phyloP scores from a whole-genome alignment of 2,888 invertebrate species.

The Prionchulus punctatus region DNA sequence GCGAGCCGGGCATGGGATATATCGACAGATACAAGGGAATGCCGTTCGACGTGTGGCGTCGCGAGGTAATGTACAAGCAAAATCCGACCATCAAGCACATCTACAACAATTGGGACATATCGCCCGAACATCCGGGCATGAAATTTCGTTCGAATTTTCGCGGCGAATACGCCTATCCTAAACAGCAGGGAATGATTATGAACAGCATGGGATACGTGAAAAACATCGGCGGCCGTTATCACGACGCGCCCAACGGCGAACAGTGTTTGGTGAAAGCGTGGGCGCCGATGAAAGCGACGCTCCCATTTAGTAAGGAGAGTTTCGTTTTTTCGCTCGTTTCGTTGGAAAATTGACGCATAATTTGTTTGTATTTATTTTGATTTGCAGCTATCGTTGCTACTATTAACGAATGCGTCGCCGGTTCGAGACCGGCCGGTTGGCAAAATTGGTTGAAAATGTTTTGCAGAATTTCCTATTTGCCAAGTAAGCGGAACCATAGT shows the following conservation, averaged over 20 bases:
- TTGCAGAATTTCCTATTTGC: background rate
- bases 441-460: background rate
- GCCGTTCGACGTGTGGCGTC: background rate
- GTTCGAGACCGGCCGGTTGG: background rate
- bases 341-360: background rate
- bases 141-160: background rate
- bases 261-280: background rate
- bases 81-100: conserved; percentile 4
- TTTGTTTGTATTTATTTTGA: background rate
- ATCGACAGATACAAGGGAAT: background rate
- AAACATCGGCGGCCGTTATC: background rate
- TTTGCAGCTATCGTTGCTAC: background rate
- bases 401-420: background rate
- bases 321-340: background rate
- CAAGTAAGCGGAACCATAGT: too few relatives aligned
- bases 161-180: background rate
- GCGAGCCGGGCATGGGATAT: background rate
- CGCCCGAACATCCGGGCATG: conserved; percentile 5
- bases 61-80: background rate
- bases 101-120: background rate
- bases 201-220: background rate
- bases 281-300: background rate
- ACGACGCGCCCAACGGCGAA: background rate
- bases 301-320: background rate
- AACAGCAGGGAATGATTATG: background rate